Percentiles rank a stretch among this genome's conserved stretches.
Evolutionary conservation across 64 coral and sea anemone species (phyloP).

Genomic region (Hydrozoanthus tunicans): DNA sequence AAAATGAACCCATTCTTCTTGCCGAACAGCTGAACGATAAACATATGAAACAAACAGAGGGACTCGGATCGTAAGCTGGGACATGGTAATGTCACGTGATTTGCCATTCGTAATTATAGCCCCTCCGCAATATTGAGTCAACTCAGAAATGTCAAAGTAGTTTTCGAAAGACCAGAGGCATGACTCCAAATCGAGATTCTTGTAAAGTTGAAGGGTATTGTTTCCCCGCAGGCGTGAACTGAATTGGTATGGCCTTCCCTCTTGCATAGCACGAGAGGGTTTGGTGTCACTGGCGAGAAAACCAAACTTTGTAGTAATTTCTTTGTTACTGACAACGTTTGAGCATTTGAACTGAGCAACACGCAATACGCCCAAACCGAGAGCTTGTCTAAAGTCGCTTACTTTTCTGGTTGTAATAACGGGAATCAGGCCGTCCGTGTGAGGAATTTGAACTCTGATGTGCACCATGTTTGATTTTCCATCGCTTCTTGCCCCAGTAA

Average conservation of each 20-base stretch:
- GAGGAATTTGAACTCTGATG: conserved; percentile 79
- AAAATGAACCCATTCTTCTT: conserved; percentile 86
- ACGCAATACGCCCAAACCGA: conserved; percentile 66
- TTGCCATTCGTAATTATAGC: conserved; percentile 71
- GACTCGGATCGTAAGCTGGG: conserved; percentile 85
- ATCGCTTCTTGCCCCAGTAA: conserved; percentile 76
- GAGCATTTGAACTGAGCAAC: conserved; percentile 85
- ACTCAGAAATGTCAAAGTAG: conserved; percentile 89
- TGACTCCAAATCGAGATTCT: conserved; percentile 87
- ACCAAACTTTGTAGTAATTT: conserved; percentile 73
- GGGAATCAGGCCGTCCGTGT: conserved; percentile 93
- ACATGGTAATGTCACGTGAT: conserved; percentile 73
- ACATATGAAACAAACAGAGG: conserved; percentile 90
- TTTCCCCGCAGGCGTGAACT: conserved; percentile 76
- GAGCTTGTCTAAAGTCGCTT: conserved; percentile 61
- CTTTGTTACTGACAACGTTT: conserved; percentile 74
- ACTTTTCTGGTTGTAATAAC: conserved; percentile 78
- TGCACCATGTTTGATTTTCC: conserved; percentile 88
- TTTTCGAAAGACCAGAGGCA: conserved; percentile 98
- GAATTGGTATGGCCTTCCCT: conserved; percentile 84
- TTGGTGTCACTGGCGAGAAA: conserved; percentile 70
- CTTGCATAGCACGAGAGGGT: conserved; percentile 28
- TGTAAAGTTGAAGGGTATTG: conserved; percentile 80
- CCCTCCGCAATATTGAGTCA: conserved; percentile 82
- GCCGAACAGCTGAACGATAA: conserved; percentile 66